Conservation (phyloP, 2,888 invertebrate species). For the Ischnura elegans region DNA sequence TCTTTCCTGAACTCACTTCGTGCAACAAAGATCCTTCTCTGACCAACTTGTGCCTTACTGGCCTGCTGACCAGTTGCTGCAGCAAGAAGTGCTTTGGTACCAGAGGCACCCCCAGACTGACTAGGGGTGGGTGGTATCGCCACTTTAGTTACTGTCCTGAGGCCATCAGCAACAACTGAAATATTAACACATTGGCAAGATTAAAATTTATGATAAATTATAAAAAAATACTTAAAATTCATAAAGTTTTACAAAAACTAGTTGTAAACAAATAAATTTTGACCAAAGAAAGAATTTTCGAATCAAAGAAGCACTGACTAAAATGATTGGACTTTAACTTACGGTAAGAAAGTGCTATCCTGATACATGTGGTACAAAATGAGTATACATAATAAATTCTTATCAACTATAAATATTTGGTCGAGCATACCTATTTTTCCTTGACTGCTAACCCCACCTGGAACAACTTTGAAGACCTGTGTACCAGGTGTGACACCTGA, state of each 20-base stretch:
- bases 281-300: too few relatives aligned
- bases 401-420: too few relatives aligned
- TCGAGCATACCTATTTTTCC: slow-evolving; percentile 56
- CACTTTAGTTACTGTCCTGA: slow-evolving; percentile 84
- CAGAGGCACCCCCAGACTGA: slow-evolving; percentile 76
- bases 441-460: slow-evolving; percentile 44
- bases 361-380: too few relatives aligned
- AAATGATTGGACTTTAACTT: too few relatives aligned
- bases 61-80: slow-evolving; percentile 77
- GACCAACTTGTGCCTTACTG: slow-evolving; percentile 44
- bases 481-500: slow-evolving; percentile 47
- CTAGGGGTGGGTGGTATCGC: slow-evolving; percentile 79
- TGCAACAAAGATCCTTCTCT: slow-evolving; percentile 86
- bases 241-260: too few relatives aligned
- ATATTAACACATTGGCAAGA: neutral
- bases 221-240: too few relatives aligned
- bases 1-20: slow-evolving; percentile 79
- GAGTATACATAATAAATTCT: too few relatives aligned
- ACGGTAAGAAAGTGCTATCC: too few relatives aligned
- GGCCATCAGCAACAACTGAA: slow-evolving; percentile 79
- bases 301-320: too few relatives aligned
- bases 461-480: slow-evolving; percentile 68
- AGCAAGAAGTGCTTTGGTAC: slow-evolving; percentile 74
- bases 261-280: too few relatives aligned
- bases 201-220: neutral